Percentiles rank a stretch among this genome's conserved stretches.
Conservation (phyloP, 2,888 invertebrate genomes). For the Athalia circularis region DNA sequence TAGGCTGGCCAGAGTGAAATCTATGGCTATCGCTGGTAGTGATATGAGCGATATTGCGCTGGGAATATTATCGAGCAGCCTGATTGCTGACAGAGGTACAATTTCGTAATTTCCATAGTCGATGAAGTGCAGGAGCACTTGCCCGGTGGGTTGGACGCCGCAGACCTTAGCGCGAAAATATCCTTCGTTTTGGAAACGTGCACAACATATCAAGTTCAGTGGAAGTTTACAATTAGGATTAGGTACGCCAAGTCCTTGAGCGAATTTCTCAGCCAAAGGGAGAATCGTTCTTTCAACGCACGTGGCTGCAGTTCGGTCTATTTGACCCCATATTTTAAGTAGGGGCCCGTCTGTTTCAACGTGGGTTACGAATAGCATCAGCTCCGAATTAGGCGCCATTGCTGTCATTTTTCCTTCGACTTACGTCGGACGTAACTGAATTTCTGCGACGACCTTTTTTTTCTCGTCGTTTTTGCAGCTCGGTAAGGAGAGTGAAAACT, state of each 20-base stretch:
- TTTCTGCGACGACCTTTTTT: too few species aligned
- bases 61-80: slow-evolving; percentile 77
- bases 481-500: too few species aligned
- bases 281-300: slow-evolving; percentile 76
- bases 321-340: slow-evolving; percentile 84
- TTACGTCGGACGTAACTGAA: too few species aligned
- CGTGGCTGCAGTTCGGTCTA: slow-evolving; percentile 76
- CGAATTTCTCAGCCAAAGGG: slow-evolving; percentile 72
- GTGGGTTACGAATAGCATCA: slow-evolving; percentile 78
- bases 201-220: slow-evolving; percentile 79
- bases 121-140: slow-evolving; percentile 81
- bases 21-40: slow-evolving; percentile 78
- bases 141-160: slow-evolving; percentile 74
- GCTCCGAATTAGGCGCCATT: slow-evolving; percentile 49
- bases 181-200: slow-evolving; percentile 80
- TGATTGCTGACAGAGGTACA: slow-evolving; percentile 78
- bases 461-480: too few species aligned
- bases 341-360: slow-evolving; percentile 83
- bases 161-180: slow-evolving; percentile 81
- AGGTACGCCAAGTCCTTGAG: slow-evolving; percentile 71
- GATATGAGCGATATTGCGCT: slow-evolving; percentile 71
- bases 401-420: slow-evolving; percentile 52
- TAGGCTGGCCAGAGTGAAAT: slow-evolving; percentile 79
- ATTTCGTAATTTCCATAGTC: slow-evolving; percentile 82
- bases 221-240: slow-evolving; percentile 68